Base-by-base conservation (phyloP, 2,113 vertebrate genomes). In the Prunella himalayana region DNA sequence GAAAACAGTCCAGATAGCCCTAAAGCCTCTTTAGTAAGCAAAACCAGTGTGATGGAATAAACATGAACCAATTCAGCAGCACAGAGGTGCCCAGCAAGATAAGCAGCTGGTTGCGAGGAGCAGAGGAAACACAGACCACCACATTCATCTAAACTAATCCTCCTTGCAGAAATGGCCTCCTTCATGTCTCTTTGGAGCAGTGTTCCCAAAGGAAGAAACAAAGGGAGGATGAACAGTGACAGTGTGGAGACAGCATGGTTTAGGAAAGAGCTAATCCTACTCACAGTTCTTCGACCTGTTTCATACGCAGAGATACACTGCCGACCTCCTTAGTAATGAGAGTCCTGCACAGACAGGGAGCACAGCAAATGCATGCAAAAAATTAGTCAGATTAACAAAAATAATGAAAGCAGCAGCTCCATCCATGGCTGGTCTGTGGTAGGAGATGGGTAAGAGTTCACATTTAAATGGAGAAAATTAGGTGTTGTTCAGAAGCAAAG, bases 271-370 rank as follows among this genome's bases (percentile, higher is more conserved):
- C 97, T 94, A 82, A 57, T 98, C 98, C 98, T 99, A 99, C 99
- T 99, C 99, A 99, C 99, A 99, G 99, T 99, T 99, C 99, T 98
- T 99, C 99, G 97, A 99, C 99, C 99, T 99, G 99, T 98, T 99
- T 99, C 99, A 99, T 99, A 98, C 99, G 99, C 95, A 99, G 99
- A 98, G 99, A 99, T 82, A 99, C 99, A 97, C 99, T 99, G 99
- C 99, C 99, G 97, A 98, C 98, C 98, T 99, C 99, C 99, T 99
- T 99, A 99, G 99, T 98, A 98, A 99, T 96, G 93, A 98, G 98
- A 96, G 98, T 98, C 98, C 98, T 99, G 99, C 95, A 98, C 97
- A 98, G 97, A 97, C 95, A 97, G 93, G 98, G 96, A 97, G 98
- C 97, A 98, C 98, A 98, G 98, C 98, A 98, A 98, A 98, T 77